phyloP scores from a whole-genome alignment of 2,113 vertebrate species.

The Brachypteracias leptosomus region DNA sequence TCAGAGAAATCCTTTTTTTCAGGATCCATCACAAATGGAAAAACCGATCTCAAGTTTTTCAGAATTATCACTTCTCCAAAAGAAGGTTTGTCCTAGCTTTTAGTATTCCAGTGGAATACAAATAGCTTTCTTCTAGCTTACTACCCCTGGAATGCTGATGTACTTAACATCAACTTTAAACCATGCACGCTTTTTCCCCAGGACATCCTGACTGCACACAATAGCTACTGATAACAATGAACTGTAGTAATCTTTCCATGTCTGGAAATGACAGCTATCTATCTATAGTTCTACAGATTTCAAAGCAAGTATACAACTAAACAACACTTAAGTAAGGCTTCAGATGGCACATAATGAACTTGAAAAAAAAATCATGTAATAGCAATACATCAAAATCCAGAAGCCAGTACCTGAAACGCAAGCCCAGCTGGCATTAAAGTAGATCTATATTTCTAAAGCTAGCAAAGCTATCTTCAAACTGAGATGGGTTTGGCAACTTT shows the following conservation, averaged over 20 bases:
- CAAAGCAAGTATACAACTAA: constrained; percentile 56
- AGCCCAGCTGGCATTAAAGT: not conserved
- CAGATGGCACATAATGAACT: not conserved
- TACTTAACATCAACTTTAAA: constrained; percentile 65
- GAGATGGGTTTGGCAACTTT: not conserved
- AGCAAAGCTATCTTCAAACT: not conserved
- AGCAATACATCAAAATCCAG: not conserved
- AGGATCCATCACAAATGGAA: not conserved
- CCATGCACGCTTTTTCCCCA: constrained; percentile 80
- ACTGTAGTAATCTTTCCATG: constrained; percentile 78
- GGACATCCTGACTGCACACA: constrained; percentile 97
- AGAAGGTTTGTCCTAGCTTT: not conserved
- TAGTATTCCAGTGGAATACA: not conserved
- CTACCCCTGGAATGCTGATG: constrained; percentile 63
- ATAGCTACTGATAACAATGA: constrained; percentile 85
- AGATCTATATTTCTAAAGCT: not conserved
- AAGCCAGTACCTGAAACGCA: not conserved
- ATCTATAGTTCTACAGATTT: constrained; percentile 72
- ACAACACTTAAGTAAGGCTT: constrained; percentile 12
- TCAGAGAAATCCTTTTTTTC: constrained; percentile 11
- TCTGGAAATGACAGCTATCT: constrained; percentile 80
- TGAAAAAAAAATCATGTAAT: not conserved
- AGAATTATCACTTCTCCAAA: not conserved
- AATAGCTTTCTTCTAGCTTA: constrained; percentile 43
- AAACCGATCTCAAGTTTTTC: not conserved